These are phyloP conservation scores for Megalonaias nervosa DNA, from an alignment of 1,140 invertebrate species.

Conservation along the genomic window DNA sequence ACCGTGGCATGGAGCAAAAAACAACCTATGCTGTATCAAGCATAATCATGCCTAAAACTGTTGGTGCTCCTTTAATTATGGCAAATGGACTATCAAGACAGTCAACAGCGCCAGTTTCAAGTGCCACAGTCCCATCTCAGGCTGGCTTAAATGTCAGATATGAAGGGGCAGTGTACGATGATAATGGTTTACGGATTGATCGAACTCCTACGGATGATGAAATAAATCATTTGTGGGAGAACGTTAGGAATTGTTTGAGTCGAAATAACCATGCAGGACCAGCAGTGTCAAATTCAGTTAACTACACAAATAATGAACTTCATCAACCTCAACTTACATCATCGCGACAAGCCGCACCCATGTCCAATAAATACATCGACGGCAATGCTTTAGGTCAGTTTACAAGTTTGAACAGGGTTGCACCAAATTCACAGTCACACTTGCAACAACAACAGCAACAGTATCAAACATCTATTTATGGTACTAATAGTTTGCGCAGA, in stretches of 20 bases:
- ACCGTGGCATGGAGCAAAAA: constrained; percentile 16
- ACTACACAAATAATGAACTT: constrained; percentile 7
- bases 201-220: constrained; percentile 69
- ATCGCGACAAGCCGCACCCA: constrained; percentile 41
- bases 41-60: constrained; percentile 30
- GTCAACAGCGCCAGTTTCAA: constrained; percentile 9
- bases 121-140: constrained; percentile 20
- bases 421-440: constrained; percentile 14
- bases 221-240: constrained; percentile 69
- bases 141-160: constrained; percentile 25
- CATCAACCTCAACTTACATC: constrained; percentile 1
- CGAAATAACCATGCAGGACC: constrained; percentile 33
- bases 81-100: constrained; percentile 6
- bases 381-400: constrained; percentile 54
- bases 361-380: constrained; percentile 62
- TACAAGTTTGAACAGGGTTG: constrained; percentile 23
- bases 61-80: constrained; percentile 26
- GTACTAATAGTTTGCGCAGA: not conserved
- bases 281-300: constrained; percentile 14
- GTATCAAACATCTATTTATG: not conserved
- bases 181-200: constrained; percentile 62
- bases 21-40: constrained; percentile 37
- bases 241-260: constrained; percentile 63
- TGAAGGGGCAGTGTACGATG: constrained; percentile 50
- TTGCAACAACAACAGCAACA: not conserved